Conservation (phyloP, 2,113 vertebrate genomes). For the Pituophis catenifer region DNA sequence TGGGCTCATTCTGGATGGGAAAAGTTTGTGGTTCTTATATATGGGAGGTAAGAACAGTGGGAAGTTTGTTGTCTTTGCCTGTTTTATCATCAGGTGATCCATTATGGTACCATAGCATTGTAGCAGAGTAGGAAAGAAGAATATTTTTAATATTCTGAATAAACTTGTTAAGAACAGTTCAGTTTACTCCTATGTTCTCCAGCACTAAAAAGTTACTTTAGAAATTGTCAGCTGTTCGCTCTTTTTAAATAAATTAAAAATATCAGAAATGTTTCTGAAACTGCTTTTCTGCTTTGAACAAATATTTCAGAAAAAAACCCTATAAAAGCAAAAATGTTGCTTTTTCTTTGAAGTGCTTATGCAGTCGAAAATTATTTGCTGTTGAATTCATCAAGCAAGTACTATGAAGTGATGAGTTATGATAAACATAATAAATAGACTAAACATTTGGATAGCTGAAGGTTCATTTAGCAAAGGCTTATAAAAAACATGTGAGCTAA, state of each 20-base stretch:
- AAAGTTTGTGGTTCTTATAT: not conserved
- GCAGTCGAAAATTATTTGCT: conserved; percentile 41
- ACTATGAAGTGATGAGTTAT: conserved; percentile 10
- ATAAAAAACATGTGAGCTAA: conserved; percentile 17
- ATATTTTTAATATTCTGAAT: not conserved
- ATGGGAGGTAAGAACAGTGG: not conserved
- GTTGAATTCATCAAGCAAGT: not conserved
- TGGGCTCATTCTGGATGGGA: not conserved
- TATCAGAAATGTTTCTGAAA: not conserved
- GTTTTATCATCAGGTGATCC: not conserved
- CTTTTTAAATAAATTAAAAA: not conserved
- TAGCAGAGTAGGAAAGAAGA: not conserved
- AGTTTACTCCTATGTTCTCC: not conserved
- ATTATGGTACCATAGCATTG: too few relatives aligned
- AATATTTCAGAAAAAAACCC: conserved; percentile 3
- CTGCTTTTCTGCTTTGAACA: not conserved
- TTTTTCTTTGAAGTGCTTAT: conserved; percentile 6
- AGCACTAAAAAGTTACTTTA: not conserved
- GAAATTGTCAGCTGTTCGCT: not conserved
- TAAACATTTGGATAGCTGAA: not conserved
- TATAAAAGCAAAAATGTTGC: not conserved
- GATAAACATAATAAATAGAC: conserved; percentile 26
- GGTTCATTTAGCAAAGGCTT: not conserved
- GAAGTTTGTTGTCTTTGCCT: not conserved
- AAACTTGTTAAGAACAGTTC: not conserved